These are phyloP conservation scores for Rhabdornis inornatus DNA, from an alignment of 2,113 vertebrate species.

Conservation along the genomic window DNA sequence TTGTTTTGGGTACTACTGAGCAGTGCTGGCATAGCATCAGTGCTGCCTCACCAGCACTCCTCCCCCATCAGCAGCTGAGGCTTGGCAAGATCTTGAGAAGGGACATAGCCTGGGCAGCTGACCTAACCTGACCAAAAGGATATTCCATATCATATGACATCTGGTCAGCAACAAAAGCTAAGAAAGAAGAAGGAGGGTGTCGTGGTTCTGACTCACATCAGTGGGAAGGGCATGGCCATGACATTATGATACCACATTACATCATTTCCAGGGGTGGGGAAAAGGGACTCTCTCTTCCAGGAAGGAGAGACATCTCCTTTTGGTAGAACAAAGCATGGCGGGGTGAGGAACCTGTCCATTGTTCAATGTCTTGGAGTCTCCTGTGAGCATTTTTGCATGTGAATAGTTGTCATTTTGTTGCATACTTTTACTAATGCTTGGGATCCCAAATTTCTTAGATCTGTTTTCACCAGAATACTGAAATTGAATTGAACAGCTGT, in stretches of 20 bases:
- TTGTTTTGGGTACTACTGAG: not conserved
- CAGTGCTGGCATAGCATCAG: not conserved
- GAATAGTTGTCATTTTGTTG: not conserved
- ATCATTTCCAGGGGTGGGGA: not conserved
- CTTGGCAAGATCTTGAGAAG: not conserved
- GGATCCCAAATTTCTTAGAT: not conserved
- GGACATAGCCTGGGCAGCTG: not conserved
- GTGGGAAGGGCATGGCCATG: not conserved
- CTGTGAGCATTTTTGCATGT: not conserved
- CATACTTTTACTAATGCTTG: not conserved
- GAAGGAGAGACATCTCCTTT: not conserved
- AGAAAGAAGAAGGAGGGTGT: not conserved
- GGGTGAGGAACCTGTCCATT: not conserved
- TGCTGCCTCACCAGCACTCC: not conserved
- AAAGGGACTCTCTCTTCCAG: not conserved
- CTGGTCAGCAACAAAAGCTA: not conserved
- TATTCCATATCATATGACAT: fast-evolving
- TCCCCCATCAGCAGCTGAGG: not conserved
- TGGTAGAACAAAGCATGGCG: fast-evolving
- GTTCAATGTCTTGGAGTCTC: not conserved
- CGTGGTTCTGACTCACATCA: not conserved
- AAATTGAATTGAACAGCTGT: not conserved
- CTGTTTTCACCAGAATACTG: not conserved
- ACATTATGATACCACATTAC: not conserved
- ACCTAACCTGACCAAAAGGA: not conserved